phyloP scores from a whole-genome alignment of 2,797 vertebrate genomes.

The Oryzias sinensis region DNA sequence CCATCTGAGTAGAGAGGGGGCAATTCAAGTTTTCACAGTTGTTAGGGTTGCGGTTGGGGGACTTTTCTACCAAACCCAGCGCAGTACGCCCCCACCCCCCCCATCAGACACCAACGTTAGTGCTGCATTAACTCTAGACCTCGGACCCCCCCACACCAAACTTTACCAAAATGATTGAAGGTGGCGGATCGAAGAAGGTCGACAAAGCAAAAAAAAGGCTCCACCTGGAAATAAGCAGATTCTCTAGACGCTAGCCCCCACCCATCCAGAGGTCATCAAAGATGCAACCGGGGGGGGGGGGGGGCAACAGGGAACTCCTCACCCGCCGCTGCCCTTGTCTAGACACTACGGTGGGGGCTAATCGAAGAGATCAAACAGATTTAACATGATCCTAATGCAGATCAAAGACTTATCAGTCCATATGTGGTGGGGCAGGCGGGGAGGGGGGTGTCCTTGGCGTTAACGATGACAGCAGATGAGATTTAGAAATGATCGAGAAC shows the following conservation, averaged over 20 bases:
- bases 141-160: no score
- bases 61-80: constrained; percentile 7
- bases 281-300: constrained; percentile 12
- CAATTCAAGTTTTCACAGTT: constrained; percentile 72
- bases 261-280: constrained; percentile 23
- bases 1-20: constrained; percentile 49
- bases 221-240: no score
- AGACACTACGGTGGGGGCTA: constrained; percentile 48
- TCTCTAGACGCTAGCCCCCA: no score
- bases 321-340: constrained; percentile 44
- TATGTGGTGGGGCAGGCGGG: constrained; percentile 8
- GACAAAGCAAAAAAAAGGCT: no score
- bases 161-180: no score
- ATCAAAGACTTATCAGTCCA: constrained; percentile 53
- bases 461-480: no score
- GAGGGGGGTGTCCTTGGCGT: no score
- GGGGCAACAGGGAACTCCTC: constrained; percentile 25
- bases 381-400: constrained; percentile 48
- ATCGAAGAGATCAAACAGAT: constrained; percentile 67
- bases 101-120: no score
- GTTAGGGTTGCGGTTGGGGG: constrained; percentile 62
- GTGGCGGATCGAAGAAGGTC: no score
- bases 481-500: no score
- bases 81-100: no score
- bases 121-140: no score